These are phyloP conservation scores for Gymnorhina tibicen DNA, from an alignment of 2,113 vertebrate species.

Conservation along the genomic window DNA sequence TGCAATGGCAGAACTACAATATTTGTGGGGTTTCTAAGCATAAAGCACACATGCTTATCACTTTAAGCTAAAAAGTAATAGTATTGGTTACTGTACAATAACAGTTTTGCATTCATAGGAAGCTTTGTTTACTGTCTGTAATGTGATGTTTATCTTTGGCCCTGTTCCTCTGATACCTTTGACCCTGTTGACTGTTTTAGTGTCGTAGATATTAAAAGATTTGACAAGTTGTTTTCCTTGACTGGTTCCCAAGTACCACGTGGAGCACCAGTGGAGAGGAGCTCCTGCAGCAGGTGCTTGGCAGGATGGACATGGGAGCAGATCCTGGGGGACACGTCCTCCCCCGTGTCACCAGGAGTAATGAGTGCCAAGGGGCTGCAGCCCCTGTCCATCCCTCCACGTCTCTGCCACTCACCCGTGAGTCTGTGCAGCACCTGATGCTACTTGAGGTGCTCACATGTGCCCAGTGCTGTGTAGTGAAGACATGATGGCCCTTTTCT, in stretches of 20 bases:
- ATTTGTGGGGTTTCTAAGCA: background rate
- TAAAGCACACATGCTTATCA: background rate
- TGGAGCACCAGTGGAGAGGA: background rate
- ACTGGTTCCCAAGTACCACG: background rate
- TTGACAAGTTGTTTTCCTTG: conserved; percentile 22
- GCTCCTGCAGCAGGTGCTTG: background rate
- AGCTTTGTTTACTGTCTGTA: conserved; percentile 47
- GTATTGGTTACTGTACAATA: conserved; percentile 6
- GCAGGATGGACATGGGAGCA: rapidly evolving
- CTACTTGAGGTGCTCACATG: rapidly evolving
- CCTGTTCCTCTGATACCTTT: background rate
- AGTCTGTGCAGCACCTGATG: background rate
- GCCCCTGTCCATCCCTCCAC: rapidly evolving
- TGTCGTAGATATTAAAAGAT: conserved; percentile 62
- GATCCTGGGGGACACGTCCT: background rate
- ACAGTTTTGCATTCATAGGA: background rate
- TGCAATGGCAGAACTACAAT: background rate
- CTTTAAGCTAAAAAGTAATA: background rate
- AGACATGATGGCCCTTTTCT: background rate
- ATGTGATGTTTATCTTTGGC: background rate
- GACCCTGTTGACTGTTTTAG: conserved; percentile 35
- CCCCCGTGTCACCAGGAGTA: background rate
- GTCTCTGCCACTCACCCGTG: rapidly evolving
- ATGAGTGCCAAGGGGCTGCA: rapidly evolving
- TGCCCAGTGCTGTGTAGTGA: background rate